Percentiles rank a stretch among this genome's conserved stretches.
Evolutionary conservation across 2,888 invertebrate species (phyloP).

Genomic region (Corbicula japonica): DNA sequence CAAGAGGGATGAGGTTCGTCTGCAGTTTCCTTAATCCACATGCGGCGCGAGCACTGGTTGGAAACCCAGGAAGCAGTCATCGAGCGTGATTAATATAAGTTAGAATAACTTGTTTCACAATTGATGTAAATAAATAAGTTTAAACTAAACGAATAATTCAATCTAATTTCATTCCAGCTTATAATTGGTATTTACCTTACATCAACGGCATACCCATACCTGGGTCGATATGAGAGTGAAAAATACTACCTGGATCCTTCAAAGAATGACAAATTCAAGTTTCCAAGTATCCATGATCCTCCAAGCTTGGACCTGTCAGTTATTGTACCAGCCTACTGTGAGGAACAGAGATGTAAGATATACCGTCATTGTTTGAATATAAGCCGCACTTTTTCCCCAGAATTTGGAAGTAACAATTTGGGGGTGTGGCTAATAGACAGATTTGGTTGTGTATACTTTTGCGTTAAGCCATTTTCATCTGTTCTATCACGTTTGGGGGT

Average conservation of each 20-base stretch:
- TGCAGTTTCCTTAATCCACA: too few species aligned
- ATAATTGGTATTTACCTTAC: conserved; percentile 78
- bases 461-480: too few species aligned
- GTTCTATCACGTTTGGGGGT: too few species aligned
- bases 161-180: conserved; percentile 67
- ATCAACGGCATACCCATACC: conserved; percentile 81
- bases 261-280: conserved; percentile 87
- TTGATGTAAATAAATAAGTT: not conserved
- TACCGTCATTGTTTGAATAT: not conserved
- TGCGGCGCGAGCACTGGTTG: too few species aligned
- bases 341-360: conserved; percentile 94
- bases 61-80: not conserved
- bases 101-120: not conserved
- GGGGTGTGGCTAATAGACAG: too few species aligned
- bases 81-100: not conserved
- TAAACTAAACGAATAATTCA: not conserved
- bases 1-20: too few species aligned
- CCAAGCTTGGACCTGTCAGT: conserved; percentile 93
- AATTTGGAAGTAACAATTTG: too few species aligned
- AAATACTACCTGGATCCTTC: conserved; percentile 91
- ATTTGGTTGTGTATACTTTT: too few species aligned
- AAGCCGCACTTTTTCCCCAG: too few species aligned
- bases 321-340: conserved; percentile 98
- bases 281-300: conserved; percentile 92
- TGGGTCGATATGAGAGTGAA: conserved; percentile 91